These are phyloP conservation scores for Montipora capricornis DNA, from an alignment of 64 coral and sea anemone genomes.

Conservation along the genomic window DNA sequence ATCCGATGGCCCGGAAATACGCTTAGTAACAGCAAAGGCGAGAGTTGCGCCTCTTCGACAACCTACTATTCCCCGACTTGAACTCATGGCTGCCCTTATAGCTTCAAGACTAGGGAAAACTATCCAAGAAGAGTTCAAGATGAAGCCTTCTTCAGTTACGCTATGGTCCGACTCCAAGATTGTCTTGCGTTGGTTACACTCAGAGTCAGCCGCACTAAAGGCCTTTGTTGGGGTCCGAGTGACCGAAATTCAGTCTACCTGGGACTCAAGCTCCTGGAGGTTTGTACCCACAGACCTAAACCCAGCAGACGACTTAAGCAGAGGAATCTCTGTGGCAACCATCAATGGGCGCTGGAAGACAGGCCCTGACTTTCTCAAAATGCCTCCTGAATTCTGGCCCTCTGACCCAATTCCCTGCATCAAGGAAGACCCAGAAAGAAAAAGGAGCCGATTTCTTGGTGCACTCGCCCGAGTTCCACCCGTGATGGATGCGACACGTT, in stretches of 20 bases:
- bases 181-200: constrained; percentile 13
- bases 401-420: too few relatives aligned
- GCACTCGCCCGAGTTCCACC: too few relatives aligned
- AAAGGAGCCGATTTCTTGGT: too few relatives aligned
- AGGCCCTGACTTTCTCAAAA: constrained; percentile 12
- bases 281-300: too few relatives aligned
- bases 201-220: constrained; percentile 20
- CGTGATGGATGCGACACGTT: too few relatives aligned
- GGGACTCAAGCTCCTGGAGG: too few relatives aligned
- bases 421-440: too few relatives aligned
- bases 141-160: background rate
- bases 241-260: too few relatives aligned
- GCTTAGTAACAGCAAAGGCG: constrained; percentile 23
- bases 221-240: constrained; percentile 43
- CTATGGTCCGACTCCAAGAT: constrained; percentile 48
- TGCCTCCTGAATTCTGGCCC: constrained; percentile 10
- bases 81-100: constrained; percentile 55
- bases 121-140: constrained; percentile 23
- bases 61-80: constrained; percentile 44
- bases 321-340: too few relatives aligned
- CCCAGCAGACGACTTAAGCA: too few relatives aligned
- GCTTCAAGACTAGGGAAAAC: constrained; percentile 40
- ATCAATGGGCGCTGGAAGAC: constrained; percentile 25
- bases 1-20: background rate
- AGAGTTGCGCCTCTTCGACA: constrained; percentile 61